A percentile compares a stretch with the other conserved stretches of the same genome.
These are phyloP conservation scores for Drosophila greeni DNA, from an alignment of 2,888 invertebrate genomes.

Conservation along the genomic window DNA sequence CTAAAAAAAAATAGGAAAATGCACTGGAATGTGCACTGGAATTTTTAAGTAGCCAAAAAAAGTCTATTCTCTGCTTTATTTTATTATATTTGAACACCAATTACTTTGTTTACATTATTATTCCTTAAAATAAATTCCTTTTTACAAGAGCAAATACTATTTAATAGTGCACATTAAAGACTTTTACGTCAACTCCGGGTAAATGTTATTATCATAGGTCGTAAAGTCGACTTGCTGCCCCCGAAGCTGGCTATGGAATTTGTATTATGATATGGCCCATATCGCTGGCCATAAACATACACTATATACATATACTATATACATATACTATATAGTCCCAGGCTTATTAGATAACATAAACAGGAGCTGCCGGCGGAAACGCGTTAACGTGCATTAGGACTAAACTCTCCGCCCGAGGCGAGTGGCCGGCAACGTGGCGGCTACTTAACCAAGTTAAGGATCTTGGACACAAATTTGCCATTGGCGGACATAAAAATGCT, in stretches of 20 bases:
- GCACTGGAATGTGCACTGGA: not conserved
- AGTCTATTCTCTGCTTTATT: not conserved
- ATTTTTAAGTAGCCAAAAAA: rapidly evolving
- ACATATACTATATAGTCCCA: slow-evolving; percentile 22
- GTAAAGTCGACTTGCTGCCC: slow-evolving; percentile 18
- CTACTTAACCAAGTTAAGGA: slow-evolving; percentile 60
- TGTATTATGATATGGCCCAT: slow-evolving; percentile 39
- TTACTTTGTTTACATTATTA: not conserved
- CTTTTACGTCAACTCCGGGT: not conserved
- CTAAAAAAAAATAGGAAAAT: not conserved
- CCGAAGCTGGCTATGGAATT: slow-evolving; percentile 31
- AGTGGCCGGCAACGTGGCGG: slow-evolving; percentile 41
- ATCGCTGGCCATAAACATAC: slow-evolving; percentile 44
- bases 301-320: not conserved
- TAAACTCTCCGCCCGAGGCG: slow-evolving; percentile 19
- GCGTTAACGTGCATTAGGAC: slow-evolving; percentile 41
- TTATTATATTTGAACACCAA: too few relatives aligned
- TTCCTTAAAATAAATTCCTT: not conserved
- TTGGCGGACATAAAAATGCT: slow-evolving; percentile 41
- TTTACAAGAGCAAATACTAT: not conserved
- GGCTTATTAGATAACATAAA: slow-evolving; percentile 63
- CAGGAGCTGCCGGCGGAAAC: slow-evolving; percentile 35
- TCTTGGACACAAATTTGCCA: slow-evolving; percentile 59
- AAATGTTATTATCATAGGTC: slow-evolving; percentile 18
- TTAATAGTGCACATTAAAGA: not conserved